A percentile compares a stretch with the other conserved stretches of the same genome.
Evolutionary conservation across 2,797 vertebrate species (phyloP).

Genomic region (Ceryle rudis): DNA sequence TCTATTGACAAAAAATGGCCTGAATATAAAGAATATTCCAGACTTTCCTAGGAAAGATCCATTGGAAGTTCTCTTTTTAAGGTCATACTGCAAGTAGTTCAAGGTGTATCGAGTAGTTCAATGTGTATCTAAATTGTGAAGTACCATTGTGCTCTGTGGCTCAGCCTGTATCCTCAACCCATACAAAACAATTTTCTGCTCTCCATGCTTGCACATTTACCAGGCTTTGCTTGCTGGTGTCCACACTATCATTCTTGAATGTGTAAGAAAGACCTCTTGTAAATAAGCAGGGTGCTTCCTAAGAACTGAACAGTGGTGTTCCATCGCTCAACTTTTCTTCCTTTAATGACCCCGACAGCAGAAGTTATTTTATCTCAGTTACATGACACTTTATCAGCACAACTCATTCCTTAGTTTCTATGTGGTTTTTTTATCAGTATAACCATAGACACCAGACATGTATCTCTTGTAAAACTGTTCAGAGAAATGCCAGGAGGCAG

Average conservation of each 20-base stretch:
- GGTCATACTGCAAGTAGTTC: not conserved
- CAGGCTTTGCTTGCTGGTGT: not conserved
- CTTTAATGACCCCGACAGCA: not conserved
- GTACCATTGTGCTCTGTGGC: not conserved
- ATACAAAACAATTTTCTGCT: not conserved
- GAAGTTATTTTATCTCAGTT: not conserved
- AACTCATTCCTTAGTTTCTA: not conserved
- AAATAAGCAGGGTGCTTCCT: not conserved
- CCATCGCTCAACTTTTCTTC: not conserved
- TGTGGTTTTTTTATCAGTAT: not conserved
- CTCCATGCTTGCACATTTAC: not conserved
- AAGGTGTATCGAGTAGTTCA: not conserved
- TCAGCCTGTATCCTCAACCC: not conserved
- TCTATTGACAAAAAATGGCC: not conserved
- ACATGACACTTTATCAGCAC: not conserved
- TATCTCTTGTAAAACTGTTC: not conserved
- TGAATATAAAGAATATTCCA: not conserved
- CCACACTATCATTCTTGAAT: not conserved
- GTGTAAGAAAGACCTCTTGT: not conserved
- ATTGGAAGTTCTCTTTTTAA: not conserved
- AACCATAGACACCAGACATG: fast-evolving
- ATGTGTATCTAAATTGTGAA: not conserved
- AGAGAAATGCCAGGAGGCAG: not conserved
- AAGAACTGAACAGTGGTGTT: not conserved
- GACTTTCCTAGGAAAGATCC: not conserved